phyloP scores from a whole-genome alignment of 2,113 vertebrate genomes.

The Entelurus aequoreus region DNA sequence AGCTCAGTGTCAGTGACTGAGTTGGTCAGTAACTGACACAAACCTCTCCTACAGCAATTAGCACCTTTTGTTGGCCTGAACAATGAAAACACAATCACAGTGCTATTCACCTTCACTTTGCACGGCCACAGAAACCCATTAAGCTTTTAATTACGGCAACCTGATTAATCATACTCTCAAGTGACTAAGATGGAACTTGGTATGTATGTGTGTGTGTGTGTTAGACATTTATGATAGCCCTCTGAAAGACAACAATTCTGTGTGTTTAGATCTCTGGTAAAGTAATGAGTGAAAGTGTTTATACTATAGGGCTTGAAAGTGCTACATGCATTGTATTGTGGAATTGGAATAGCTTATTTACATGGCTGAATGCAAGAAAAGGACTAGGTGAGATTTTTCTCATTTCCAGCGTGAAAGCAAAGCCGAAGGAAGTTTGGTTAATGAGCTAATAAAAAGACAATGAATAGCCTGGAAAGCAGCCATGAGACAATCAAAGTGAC shows the following conservation, averaged over 20 bases:
- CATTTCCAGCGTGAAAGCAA: too few relatives aligned
- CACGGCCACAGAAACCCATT: constrained; percentile 32
- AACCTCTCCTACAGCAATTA: constrained; percentile 35
- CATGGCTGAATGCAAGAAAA: too few relatives aligned
- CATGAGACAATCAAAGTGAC: too few relatives aligned
- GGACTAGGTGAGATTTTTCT: too few relatives aligned
- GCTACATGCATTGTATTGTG: too few relatives aligned
- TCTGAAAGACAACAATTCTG: constrained; percentile 38
- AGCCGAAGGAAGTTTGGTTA: too few relatives aligned
- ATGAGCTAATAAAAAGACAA: too few relatives aligned
- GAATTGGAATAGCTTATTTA: too few relatives aligned
- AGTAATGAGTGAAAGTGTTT: constrained; percentile 38
- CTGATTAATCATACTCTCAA: constrained; percentile 41
- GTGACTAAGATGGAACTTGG: constrained; percentile 12
- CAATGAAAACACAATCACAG: constrained; percentile 45
- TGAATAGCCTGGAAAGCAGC: too few relatives aligned
- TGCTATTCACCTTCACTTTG: constrained; percentile 40
- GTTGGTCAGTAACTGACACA: neutral
- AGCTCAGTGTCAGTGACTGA: constrained; percentile 5
- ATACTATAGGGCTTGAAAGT: too few relatives aligned
- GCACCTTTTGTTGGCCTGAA: constrained; percentile 34
- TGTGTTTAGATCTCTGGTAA: constrained; percentile 44
- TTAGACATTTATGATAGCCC: constrained; percentile 1
- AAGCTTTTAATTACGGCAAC: constrained; percentile 49
- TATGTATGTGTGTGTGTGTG: neutral